A percentile compares a stretch with the other conserved stretches of the same genome.
Conservation (phyloP, 1,140 invertebrate species). For the Habropoda laboriosa region DNA sequence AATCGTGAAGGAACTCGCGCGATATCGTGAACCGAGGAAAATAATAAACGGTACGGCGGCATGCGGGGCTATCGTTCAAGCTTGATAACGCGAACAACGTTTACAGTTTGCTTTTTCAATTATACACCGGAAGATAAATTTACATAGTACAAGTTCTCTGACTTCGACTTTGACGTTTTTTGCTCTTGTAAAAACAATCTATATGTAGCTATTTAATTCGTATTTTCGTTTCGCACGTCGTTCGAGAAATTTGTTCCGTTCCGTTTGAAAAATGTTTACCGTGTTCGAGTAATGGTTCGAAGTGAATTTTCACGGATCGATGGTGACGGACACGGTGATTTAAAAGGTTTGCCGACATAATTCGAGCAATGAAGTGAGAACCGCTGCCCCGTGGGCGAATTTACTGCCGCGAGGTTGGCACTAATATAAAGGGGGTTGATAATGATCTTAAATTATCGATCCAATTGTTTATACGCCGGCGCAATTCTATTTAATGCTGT, state of each 20-base stretch:
- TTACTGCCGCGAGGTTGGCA: constrained; percentile 72
- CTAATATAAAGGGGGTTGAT: constrained; percentile 78
- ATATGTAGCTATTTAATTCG: too few species aligned
- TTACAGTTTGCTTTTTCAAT: constrained; percentile 61
- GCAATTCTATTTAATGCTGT: constrained; percentile 79
- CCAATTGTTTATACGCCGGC: constrained; percentile 80
- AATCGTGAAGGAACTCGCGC: neutral
- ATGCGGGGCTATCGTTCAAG: constrained; percentile 35
- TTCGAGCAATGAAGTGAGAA: constrained; percentile 64
- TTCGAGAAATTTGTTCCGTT: too few species aligned
- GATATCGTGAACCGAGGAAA: constrained; percentile 24
- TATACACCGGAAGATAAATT: constrained; percentile 56
- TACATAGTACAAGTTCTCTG: constrained; percentile 62
- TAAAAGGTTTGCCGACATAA: constrained; percentile 10
- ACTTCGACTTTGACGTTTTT: constrained; percentile 56
- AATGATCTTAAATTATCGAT: constrained; percentile 82
- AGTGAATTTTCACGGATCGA: neutral
- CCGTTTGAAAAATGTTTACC: too few species aligned
- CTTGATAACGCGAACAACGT: constrained; percentile 38
- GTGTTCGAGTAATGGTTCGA: too few species aligned
- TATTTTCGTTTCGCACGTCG: too few species aligned
- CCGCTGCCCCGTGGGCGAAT: constrained; percentile 69
- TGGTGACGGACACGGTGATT: neutral
- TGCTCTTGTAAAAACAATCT: constrained; percentile 50
- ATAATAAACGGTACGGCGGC: constrained; percentile 27